phyloP scores from a whole-genome alignment of 2,113 vertebrate species.

The Aptenodytes forsteri region DNA sequence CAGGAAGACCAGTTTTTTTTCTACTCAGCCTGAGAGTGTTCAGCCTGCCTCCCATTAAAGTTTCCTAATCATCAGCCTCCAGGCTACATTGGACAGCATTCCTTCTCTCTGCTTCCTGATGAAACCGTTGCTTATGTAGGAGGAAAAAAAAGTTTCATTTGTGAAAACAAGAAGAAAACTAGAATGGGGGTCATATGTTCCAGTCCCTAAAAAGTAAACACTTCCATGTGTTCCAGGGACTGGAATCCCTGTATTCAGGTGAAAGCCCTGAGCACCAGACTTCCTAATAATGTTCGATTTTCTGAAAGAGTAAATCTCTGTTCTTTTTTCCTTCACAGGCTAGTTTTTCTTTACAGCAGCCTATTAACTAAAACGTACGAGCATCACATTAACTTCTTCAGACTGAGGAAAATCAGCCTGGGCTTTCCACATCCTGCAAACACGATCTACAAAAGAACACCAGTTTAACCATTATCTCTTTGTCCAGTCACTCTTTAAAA shows the following conservation, averaged over 20 bases:
- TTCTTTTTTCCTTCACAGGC: background rate
- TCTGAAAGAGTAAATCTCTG: background rate
- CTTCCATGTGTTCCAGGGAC: background rate
- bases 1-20: background rate
- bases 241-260: background rate
- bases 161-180: background rate
- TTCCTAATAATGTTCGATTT: background rate
- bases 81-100: background rate
- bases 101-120: background rate
- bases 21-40: background rate
- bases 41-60: background rate
- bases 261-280: background rate
- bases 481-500: background rate
- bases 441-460: background rate
- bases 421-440: background rate
- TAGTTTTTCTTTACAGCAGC: background rate
- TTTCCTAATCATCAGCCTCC: background rate
- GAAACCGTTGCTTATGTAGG: background rate
- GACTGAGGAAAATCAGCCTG: background rate
- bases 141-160: background rate
- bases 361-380: background rate
- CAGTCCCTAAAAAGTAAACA: background rate
- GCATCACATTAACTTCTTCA: background rate
- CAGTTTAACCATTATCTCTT: background rate
- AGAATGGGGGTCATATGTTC: background rate